Evolutionary conservation across 2,888 invertebrate genomes (phyloP), one percentile per base, ranked within the genome.

Genomic region (Hecatera dysodea): DNA sequence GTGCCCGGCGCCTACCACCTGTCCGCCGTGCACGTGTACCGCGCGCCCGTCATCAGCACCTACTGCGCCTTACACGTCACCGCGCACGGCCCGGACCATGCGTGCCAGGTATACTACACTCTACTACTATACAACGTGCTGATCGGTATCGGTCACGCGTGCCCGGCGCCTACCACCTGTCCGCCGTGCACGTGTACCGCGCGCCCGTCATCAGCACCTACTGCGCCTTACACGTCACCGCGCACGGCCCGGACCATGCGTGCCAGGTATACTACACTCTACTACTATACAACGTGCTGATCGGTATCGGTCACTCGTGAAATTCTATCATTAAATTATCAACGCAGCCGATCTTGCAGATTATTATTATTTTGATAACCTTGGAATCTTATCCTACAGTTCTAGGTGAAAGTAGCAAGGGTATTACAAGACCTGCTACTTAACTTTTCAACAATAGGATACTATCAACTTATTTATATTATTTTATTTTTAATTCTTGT

Each of bases 101-200:
- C 44, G 17, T 44, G 44, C 44, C 44, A 44, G 44, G 44, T 44
- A 39, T n/a, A n/a, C n/a, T n/a, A 12, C 15, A 44, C 44, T 19
- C 44, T 44, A 17, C 44, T 44, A 19, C 44, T 44, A 19, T 44
- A 44, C 44, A 44, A 44, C 17, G 17, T 44, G 5, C 44, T 97
- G 72, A 53, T 97, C 24, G 97, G 97, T 0, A 53, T 97, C 24
- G 97, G 97, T 0, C 73, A 74, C 67, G 27, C 69, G 6, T 0
- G 75, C 19, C 9, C 64, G 95, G 95, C 56, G 94, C 93, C 55
- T 96, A 96, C 96, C 96, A 96, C 88, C 85, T 97, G 84, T 93
- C 96, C n/a, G 93, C 93, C 67, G 86, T 96, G 82, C 92, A 95
- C 92, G 90, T 97, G 88, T 97, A 96, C 90, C 96, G 97, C 86